Evolutionary conservation across 2,888 invertebrate species (phyloP), one percentile per base, ranked within the genome.

Genomic region (Rotaria socialis): DNA sequence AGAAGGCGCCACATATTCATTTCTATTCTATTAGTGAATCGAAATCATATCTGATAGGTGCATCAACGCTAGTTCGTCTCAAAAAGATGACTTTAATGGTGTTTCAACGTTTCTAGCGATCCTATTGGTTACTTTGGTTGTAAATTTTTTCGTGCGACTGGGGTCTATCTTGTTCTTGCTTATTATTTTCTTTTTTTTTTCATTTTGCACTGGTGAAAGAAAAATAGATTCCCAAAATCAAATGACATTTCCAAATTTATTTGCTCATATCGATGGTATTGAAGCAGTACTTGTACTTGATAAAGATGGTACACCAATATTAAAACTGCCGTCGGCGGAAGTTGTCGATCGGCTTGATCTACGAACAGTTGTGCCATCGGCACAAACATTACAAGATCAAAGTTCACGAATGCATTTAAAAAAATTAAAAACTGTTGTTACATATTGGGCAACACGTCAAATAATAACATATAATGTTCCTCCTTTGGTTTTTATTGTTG

Each of bases 391-490:
- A 47, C 43, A 47, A 47, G 80, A 80, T 47, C 80, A 80, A 80
- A 80, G 80, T 80, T n/a, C 24, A 80, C 43, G 80, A n/a, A 80
- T 80, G 80, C 47, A 80, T 80, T 80, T 80, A 14, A 80, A 80
- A 47, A 43, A 80, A n/a, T n/a, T 80, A 80, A 80, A 80, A 80
- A 80, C 80, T 10, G 80, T 80, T 47, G 19, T 80, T 24, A 80
- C 80, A 47, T 80, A 80, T 47, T 80, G 80, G 47, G 47, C 80
- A 47, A 24, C 80, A n/a, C 80, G 80, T 43, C 80, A 80, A 80
- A 80, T 80, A 10, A 80, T 80, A 10, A 80, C 80, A 24, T 80
- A 80, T 24, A 80, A 80, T 80, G 47, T 80, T 47, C 47, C 80
- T 11, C 80, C 80, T 47, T 80, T 80, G 1, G 24, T 47, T 24